A percentile compares a stretch with the other conserved stretches of the same genome.
Evolutionary conservation across 2,113 vertebrate genomes (phyloP).

Genomic region (Tursiops truncatus): DNA sequence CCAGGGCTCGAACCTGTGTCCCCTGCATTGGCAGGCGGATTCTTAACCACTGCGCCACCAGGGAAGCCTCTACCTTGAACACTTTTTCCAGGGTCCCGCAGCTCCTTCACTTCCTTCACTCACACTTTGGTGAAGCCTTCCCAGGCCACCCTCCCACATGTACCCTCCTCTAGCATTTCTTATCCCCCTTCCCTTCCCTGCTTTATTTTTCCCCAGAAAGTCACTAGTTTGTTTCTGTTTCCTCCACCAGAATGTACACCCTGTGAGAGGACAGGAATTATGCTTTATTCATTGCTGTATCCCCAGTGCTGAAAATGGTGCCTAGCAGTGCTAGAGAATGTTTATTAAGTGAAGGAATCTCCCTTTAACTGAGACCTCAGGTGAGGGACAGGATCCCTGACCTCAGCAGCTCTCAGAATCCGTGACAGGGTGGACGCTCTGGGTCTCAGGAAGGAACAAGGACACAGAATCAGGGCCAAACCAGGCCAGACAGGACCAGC

Average conservation of each 20-base stretch:
- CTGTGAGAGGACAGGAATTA: not conserved
- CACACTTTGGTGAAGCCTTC: not conserved
- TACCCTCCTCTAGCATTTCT: not conserved
- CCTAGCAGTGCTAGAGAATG: not conserved
- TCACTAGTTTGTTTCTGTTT: not conserved
- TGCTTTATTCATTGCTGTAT: not conserved
- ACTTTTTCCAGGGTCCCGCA: not conserved
- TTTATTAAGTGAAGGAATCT: not conserved
- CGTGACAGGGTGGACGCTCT: not conserved
- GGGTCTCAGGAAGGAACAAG: not conserved
- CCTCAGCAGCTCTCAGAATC: not conserved
- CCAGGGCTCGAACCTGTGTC: too few species aligned
- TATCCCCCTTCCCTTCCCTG: not conserved
- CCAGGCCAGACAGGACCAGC: not conserved
- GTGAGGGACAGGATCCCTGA: not conserved
- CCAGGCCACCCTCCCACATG: not conserved
- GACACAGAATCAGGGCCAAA: not conserved
- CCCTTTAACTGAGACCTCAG: not conserved
- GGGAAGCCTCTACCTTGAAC: not conserved
- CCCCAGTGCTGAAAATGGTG: not conserved
- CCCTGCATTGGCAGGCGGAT: too few species aligned
- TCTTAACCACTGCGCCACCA: too few species aligned
- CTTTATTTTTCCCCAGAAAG: not conserved
- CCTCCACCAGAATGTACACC: not conserved
- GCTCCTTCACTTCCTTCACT: not conserved